Base-by-base conservation (phyloP, 35 echinoderm and acorn worm species). In the Ophiothrix spiculata region DNA sequence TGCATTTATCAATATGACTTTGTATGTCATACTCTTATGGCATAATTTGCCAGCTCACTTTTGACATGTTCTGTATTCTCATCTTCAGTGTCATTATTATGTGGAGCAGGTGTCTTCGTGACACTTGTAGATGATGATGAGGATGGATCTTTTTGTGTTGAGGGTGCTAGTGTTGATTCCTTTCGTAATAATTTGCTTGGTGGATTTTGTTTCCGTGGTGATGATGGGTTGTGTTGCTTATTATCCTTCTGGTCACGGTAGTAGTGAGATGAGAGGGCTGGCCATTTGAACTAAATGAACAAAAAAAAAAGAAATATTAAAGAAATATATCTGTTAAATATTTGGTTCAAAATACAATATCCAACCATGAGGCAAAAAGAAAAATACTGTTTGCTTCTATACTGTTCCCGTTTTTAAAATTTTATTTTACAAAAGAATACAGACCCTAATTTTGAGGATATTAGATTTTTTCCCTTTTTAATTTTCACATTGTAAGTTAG, bases 161-260 rank as follows among this genome's bases (percentile, higher is more conserved):
- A 49, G 42, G 42, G 42, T 19, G 42, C 42, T 49, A 49, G 6
- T 49, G 42, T 10, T 10, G 42, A 19, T 49, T 49, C 42, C 42
- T 19, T 49, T 6, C 42, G 42, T 6, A 6, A 10, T 49, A 49
- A 19, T 49, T 19, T 49, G 6, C 6, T 31, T 35, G 80, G n/a
- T 74, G 15, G 37, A 54, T 32, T 38, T n/a, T 33, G 32, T 37
- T 83, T 89, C 69, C 87, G 82, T 12, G 40, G 87, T 17, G 79
- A 80, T 73, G 79, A 33, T 8, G 80, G 40, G 32, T 82, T 76
- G 79, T 39, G 82, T 46, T 64, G 56, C 25, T 56, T 49, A 28
- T 60, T 83, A 23, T 81, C 64, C 42, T 89, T 78, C 32, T 89
- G 79, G 56, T 81, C 86, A 69, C 80, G 81, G 77, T 88, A 78